These are phyloP conservation scores for Phyllostomus hastatus DNA, from an alignment of 2,113 vertebrate species.

Conservation along the genomic window DNA sequence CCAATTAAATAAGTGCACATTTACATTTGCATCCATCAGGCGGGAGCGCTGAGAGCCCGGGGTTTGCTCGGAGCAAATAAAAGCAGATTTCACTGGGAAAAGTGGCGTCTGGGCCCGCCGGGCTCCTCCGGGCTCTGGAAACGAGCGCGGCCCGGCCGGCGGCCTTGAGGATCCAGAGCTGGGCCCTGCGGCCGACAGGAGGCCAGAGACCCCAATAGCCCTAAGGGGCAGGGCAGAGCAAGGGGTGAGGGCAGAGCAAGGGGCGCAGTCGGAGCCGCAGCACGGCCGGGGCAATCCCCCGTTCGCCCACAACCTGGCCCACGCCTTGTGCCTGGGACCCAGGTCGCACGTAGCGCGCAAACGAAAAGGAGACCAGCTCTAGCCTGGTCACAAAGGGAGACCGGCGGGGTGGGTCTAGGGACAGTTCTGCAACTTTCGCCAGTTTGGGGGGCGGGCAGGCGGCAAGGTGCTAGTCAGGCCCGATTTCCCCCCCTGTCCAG, in stretches of 20 bases:
- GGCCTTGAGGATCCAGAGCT: background rate
- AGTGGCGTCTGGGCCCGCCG: constrained; percentile 64
- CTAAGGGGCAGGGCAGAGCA: fast-evolving
- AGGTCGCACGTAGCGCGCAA: background rate
- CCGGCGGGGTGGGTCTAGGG: background rate
- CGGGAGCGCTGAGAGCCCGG: constrained; percentile 80
- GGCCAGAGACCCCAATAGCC: background rate
- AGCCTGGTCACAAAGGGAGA: background rate
- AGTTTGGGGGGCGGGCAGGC: background rate
- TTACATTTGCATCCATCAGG: constrained; percentile 93
- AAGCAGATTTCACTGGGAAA: constrained; percentile 71
- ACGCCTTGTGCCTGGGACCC: background rate
- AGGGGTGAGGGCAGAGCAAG: background rate
- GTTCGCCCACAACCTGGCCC: background rate
- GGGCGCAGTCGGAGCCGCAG: background rate
- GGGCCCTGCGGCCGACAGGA: background rate
- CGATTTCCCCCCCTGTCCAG: background rate
- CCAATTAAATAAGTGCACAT: constrained; percentile 97
- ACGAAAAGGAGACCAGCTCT: constrained; percentile 51
- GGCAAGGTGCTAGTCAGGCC: background rate
- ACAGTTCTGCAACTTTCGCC: background rate
- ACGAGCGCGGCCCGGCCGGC: background rate
- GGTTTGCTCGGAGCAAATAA: constrained; percentile 82
- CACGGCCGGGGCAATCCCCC: background rate
- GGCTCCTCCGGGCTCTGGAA: constrained; percentile 40